phyloP scores from a whole-genome alignment of 2,888 invertebrate genomes.

The Nebria brevicollis region DNA sequence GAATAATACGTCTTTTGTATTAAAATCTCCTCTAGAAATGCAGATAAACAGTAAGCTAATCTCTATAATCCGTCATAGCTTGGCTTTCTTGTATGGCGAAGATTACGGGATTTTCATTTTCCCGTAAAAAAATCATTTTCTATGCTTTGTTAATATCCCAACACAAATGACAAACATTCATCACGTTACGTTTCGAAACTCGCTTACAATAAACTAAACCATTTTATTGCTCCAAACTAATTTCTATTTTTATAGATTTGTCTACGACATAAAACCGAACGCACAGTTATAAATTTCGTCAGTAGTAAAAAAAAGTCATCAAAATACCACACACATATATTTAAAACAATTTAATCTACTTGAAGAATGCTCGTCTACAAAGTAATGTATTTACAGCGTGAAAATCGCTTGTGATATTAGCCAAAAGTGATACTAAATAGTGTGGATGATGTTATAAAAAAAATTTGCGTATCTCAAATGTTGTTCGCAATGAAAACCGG shows the following conservation, averaged over 20 bases:
- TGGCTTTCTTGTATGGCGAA: too few species aligned
- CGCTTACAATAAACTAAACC: neutral
- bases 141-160: too few species aligned
- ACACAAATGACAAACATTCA: too few species aligned
- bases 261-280: conserved; percentile 4
- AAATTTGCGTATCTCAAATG: conserved; percentile 1
- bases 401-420: neutral
- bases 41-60: neutral
- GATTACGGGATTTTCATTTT: too few species aligned
- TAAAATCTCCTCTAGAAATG: neutral
- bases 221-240: conserved; percentile 10
- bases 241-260: conserved; percentile 13
- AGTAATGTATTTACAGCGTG: neutral
- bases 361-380: neutral
- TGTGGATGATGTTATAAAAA: neutral
- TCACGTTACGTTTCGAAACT: too few species aligned
- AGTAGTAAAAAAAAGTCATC: conserved; percentile 16
- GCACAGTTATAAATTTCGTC: conserved; percentile 15
- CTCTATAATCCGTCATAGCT: neutral
- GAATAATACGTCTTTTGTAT: conserved; percentile 41
- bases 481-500: neutral
- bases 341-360: neutral
- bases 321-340: conserved; percentile 19
- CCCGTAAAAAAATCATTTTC: too few species aligned
- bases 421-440: neutral